Base-by-base conservation (phyloP, 2,113 vertebrate species). In the Stigmatopora nigra region DNA sequence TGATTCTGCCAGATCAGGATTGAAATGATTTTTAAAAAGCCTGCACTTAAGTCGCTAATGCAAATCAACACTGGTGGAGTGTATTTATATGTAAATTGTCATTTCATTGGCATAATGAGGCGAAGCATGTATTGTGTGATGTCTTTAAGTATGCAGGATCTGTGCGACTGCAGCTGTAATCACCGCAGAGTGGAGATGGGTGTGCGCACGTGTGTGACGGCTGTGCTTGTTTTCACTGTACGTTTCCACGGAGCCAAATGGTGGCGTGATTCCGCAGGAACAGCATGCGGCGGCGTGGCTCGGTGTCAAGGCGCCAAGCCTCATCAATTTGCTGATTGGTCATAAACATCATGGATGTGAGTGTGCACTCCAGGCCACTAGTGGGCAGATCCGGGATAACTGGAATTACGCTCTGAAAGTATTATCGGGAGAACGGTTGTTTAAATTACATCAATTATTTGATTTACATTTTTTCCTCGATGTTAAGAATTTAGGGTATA, bases 141-240 rank as follows among this genome's bases (percentile, higher is more conserved):
- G 64, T 61, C 62, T 61, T 45, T 64, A 57, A 69, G 73, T 15
- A 14, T 69, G 51, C 47, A 57, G 46, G 63, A 67, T 75, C 76
- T 64, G 67, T 56, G 61, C 3, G 6, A 14, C 52, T n/a, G 62
- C 67, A 71, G 68, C 70, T 62, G 69, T 65, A 69, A 62, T 55
- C 22, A 20, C 67, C 41, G 65, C 60, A 58, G 55, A 31, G 60
- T 57, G 63, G 17, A 14, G 20, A 38, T 4, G 36, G 38, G 57
- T 52, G 45, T 4, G 19, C 55, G 46, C 7, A 35, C 45, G 67
- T 3, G 48, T 8, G 67, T 9, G 53, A 68, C 64, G 79, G 72
- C 71, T 80, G 71, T 31, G 71, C 64, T 70, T 8, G 16, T 65
- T 63, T 74, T 60, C 3, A 20, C 13, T 5, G 67, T 48, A 17